Evolutionary conservation across 1,140 invertebrate genomes (phyloP).

Genomic region (Zaprionus inermis): DNA sequence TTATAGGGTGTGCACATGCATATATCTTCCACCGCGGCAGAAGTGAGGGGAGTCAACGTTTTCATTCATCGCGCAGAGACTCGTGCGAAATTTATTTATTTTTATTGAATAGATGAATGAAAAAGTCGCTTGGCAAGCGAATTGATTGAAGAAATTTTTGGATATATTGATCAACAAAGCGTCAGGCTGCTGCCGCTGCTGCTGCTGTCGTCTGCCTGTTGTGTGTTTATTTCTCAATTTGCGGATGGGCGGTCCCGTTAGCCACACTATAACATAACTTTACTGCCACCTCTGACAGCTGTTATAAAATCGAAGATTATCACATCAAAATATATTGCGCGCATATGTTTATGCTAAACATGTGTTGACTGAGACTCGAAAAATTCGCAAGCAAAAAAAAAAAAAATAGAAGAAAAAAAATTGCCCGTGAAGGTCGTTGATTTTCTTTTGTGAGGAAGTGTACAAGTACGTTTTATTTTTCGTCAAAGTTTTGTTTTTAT

Average conservation of each 20-base stretch:
- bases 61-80: constrained; percentile 45
- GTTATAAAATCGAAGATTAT: constrained; percentile 11
- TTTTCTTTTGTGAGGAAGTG: constrained; percentile 45
- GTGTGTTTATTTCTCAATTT: constrained; percentile 21
- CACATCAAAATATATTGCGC: not conserved
- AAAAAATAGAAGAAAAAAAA: constrained; percentile 52
- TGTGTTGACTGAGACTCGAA: constrained; percentile 24
- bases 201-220: constrained; percentile 14
- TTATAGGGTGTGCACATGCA: constrained; percentile 28
- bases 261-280: constrained; percentile 1
- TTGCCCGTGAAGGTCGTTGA: constrained; percentile 61
- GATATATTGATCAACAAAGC: constrained; percentile 75
- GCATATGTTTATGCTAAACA: constrained; percentile 4
- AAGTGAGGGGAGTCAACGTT: constrained; percentile 14
- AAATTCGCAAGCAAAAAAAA: too few species aligned
- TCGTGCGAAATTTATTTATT: constrained; percentile 40
- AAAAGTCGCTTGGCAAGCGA: constrained; percentile 37
- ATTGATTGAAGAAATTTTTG: constrained; percentile 72
- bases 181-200: constrained; percentile 63
- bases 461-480: constrained; percentile 36
- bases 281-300: constrained; percentile 1
- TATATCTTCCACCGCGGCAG: not conserved
- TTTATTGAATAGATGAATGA: constrained; percentile 52
- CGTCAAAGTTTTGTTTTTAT: constrained; percentile 55
- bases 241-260: constrained; percentile 3